A percentile compares a stretch with the other conserved stretches of the same genome.
Conservation (phyloP, 2,113 vertebrate species). For the Tapirus terrestris region DNA sequence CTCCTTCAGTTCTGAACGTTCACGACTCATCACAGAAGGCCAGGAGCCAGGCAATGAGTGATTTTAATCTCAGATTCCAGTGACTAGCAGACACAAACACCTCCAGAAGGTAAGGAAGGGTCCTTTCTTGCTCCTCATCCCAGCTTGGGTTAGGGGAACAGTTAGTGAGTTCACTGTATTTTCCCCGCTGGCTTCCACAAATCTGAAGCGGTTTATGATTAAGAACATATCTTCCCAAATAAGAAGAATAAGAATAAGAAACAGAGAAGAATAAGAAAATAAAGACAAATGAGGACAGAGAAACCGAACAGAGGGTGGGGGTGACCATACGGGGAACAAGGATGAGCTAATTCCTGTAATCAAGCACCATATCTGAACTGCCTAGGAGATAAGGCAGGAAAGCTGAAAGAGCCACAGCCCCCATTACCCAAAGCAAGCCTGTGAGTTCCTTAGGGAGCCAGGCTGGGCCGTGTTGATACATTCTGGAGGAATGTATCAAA, state of each 20-base stretch:
- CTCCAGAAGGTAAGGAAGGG: too few species aligned
- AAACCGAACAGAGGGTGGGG: accelerated
- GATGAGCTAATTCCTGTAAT: background rate
- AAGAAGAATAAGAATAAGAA: too few species aligned
- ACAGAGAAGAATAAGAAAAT: too few species aligned
- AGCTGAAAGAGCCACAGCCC: accelerated
- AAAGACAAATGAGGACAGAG: accelerated
- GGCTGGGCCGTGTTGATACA: background rate
- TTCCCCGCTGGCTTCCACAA: background rate
- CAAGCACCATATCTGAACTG: accelerated
- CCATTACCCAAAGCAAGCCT: accelerated
- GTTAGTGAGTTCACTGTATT: accelerated
- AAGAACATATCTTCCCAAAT: accelerated
- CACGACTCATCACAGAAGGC: accelerated
- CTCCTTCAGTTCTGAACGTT: background rate
- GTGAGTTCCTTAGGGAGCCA: accelerated
- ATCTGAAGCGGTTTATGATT: accelerated
- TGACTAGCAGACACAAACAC: accelerated
- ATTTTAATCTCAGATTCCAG: accelerated
- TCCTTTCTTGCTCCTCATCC: background rate
- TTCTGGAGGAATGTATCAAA: accelerated
- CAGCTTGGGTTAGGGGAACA: accelerated
- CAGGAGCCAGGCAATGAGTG: background rate
- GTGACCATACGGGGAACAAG: accelerated
- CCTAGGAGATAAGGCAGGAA: accelerated